Conservation (phyloP, 2,797 vertebrate species). For the Pitangus sulphuratus region DNA sequence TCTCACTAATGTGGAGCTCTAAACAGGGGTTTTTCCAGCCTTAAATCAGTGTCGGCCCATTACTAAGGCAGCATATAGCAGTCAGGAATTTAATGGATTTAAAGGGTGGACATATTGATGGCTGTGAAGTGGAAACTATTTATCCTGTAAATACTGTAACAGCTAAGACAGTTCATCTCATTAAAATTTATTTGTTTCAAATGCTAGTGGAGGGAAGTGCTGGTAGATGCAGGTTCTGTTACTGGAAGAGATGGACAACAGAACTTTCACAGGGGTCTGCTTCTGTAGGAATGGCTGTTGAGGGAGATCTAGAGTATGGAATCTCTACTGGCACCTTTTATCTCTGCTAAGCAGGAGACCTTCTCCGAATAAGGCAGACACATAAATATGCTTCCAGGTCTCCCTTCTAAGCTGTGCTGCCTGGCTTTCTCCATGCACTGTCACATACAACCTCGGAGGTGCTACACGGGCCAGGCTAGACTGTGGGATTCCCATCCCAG, state of each 20-base stretch:
- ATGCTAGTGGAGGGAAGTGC: neutral
- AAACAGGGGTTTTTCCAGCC: constrained; percentile 1
- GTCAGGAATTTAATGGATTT: constrained; percentile 60
- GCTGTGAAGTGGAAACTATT: constrained; percentile 68
- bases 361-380: neutral
- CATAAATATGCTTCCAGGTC: neutral
- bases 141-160: constrained; percentile 68
- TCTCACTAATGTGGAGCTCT: constrained; percentile 19
- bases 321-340: neutral
- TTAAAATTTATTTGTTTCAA: constrained; percentile 54
- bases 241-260: neutral
- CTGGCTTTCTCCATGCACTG: neutral
- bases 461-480: neutral
- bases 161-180: constrained; percentile 40
- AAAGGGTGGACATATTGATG: constrained; percentile 45
- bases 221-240: neutral
- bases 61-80: constrained; percentile 1
- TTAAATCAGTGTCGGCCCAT: constrained; percentile 56
- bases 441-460: neutral
- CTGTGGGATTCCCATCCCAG: neutral
- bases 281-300: neutral
- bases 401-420: neutral
- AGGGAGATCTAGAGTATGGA: neutral
- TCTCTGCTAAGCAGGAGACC: neutral
- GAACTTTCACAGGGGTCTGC: neutral